A percentile compares a stretch with the other conserved stretches of the same genome.
Evolutionary conservation across 2,888 invertebrate genomes (phyloP).

Genomic region (Ischnus inquisitorius): DNA sequence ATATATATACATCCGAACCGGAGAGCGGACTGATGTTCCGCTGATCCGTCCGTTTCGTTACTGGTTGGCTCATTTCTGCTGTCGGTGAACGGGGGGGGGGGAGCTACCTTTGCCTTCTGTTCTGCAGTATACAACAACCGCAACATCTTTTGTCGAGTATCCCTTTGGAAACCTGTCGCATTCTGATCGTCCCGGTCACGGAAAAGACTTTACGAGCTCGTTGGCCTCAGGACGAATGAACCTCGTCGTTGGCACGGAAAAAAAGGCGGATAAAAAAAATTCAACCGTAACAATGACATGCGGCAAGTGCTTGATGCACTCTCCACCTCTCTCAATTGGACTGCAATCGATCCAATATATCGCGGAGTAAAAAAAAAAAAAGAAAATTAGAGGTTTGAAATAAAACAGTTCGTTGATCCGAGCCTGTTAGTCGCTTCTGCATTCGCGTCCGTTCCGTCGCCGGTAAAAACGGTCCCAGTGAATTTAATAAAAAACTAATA

Average conservation of each 20-base stretch:
- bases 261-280: background rate
- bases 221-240: conserved; percentile 22
- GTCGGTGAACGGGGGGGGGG: background rate
- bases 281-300: background rate
- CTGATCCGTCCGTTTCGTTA: conserved; percentile 39
- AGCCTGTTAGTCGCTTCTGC: too few relatives aligned
- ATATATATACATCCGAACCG: conserved; percentile 24
- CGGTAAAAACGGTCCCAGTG: too few relatives aligned
- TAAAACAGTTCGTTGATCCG: background rate
- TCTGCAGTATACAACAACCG: background rate
- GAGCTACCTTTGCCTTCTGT: conserved; percentile 4
- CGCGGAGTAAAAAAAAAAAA: background rate
- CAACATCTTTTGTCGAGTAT: conserved; percentile 13
- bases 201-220: conserved; percentile 38
- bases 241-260: background rate
- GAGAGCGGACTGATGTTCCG: conserved; percentile 16
- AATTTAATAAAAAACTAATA: too few relatives aligned
- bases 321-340: background rate
- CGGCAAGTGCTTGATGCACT: background rate
- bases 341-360: background rate
- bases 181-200: conserved; percentile 38
- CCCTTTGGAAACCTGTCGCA: conserved; percentile 43
- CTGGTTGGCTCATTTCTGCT: conserved; percentile 6
- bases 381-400: background rate
- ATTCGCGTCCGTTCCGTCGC: too few relatives aligned